These are phyloP conservation scores for Progne subis DNA, from an alignment of 2,113 vertebrate genomes.

Conservation along the genomic window DNA sequence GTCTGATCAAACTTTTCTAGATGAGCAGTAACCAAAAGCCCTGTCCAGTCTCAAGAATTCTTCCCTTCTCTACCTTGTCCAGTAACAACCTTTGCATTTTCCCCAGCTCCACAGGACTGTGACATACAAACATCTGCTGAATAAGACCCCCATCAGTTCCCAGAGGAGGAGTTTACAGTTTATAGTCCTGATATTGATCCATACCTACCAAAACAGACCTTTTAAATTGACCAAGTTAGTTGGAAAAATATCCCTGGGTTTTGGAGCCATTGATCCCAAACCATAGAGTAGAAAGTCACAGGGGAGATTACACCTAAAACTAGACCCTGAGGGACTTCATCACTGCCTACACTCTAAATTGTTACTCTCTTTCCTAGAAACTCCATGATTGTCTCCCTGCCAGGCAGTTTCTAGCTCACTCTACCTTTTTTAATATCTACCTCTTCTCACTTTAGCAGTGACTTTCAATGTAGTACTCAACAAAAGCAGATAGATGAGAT, in stretches of 20 bases:
- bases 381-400: not conserved
- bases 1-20: not conserved
- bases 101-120: not conserved
- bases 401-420: not conserved
- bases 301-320: not conserved
- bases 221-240: not conserved
- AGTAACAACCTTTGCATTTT: not conserved
- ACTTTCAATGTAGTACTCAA: not conserved
- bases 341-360: not conserved
- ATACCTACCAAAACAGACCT: not conserved
- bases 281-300: not conserved
- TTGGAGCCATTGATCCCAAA: not conserved
- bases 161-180: not conserved
- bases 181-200: not conserved
- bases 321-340: not conserved
- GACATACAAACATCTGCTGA: not conserved
- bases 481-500: not conserved
- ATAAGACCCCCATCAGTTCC: not conserved
- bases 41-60: not conserved
- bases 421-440: not conserved
- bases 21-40: not conserved
- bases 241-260: not conserved
- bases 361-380: not conserved
- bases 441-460: not conserved
- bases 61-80: not conserved